Percentiles rank a stretch among this genome's conserved stretches.
Conservation (phyloP, 2,797 vertebrate genomes). For the Pseudochirops corinnae region DNA sequence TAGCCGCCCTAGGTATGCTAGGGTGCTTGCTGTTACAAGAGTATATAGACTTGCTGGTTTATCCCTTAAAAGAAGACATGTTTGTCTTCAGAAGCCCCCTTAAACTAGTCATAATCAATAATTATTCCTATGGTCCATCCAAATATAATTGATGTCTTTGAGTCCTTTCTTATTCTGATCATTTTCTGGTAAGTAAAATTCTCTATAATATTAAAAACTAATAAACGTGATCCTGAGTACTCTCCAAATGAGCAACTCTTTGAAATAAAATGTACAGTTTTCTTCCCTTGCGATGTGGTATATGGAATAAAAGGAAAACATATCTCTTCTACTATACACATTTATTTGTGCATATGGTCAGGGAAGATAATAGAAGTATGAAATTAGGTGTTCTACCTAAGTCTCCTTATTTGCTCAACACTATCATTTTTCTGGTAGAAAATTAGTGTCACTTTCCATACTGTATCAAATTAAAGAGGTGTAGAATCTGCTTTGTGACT, state of each 20-base stretch:
- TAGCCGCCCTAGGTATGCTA: no score
- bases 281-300: not conserved
- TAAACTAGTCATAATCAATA: constrained; percentile 1
- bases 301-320: not conserved
- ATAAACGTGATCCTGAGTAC: not conserved
- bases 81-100: not conserved
- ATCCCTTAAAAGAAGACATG: constrained; percentile 13
- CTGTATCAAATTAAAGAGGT: constrained; percentile 59
- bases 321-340: not conserved
- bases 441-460: constrained; percentile 59
- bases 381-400: constrained; percentile 49
- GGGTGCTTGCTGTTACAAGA: no score
- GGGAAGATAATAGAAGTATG: constrained; percentile 49
- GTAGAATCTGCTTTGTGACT: constrained; percentile 12
- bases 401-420: constrained; percentile 53
- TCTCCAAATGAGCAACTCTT: constrained; percentile 4
- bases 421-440: constrained; percentile 64
- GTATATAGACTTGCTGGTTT: not conserved
- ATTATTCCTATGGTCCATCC: not conserved
- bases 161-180: constrained; percentile 11
- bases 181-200: not conserved
- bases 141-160: not conserved
- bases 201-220: constrained; percentile 17
- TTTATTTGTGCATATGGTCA: not conserved
- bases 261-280: not conserved